A percentile compares a stretch with the other conserved stretches of the same genome.
Evolutionary conservation across 2,797 vertebrate species (phyloP).

Genomic region (Gymnoscopelus microlampas): DNA sequence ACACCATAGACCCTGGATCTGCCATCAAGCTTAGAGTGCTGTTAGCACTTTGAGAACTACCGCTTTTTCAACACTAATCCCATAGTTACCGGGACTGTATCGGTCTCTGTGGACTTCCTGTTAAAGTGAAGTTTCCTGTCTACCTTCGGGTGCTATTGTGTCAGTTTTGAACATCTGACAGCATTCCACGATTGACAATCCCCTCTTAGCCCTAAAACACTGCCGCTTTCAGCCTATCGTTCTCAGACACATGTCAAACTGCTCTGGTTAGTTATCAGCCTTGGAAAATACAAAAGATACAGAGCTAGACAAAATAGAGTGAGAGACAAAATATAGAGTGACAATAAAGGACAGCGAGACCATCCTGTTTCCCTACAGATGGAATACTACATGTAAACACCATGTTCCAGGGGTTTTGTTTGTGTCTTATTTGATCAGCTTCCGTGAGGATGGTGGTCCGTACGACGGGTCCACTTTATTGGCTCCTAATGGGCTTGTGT

Average conservation of each 20-base stretch:
- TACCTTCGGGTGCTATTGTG: conserved; percentile 24
- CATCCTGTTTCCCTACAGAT: conserved; percentile 9
- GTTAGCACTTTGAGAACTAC: neutral
- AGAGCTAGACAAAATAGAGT: neutral
- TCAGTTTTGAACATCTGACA: conserved; percentile 15
- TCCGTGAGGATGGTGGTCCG: conserved; percentile 37
- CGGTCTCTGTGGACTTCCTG: conserved; percentile 9
- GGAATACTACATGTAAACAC: conserved; percentile 3
- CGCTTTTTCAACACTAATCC: neutral
- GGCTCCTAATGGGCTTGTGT: conserved; percentile 64
- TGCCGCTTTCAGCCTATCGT: neutral
- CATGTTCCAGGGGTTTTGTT: conserved; percentile 20
- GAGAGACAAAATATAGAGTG: neutral
- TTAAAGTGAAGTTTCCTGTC: conserved; percentile 24
- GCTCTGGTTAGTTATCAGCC: neutral
- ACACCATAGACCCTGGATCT: neutral
- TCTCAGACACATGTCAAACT: conserved; percentile 4
- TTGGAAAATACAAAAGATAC: neutral
- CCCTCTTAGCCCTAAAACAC: conserved; percentile 1
- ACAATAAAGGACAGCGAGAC: conserved; percentile 7
- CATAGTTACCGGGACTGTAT: neutral
- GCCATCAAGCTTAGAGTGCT: neutral
- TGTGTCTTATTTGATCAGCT: conserved; percentile 60
- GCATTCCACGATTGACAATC: conserved; percentile 4
- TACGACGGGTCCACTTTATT: conserved; percentile 33